Conservation (phyloP, 2,113 vertebrate genomes). For the human (Homo sapiens) region DNA sequence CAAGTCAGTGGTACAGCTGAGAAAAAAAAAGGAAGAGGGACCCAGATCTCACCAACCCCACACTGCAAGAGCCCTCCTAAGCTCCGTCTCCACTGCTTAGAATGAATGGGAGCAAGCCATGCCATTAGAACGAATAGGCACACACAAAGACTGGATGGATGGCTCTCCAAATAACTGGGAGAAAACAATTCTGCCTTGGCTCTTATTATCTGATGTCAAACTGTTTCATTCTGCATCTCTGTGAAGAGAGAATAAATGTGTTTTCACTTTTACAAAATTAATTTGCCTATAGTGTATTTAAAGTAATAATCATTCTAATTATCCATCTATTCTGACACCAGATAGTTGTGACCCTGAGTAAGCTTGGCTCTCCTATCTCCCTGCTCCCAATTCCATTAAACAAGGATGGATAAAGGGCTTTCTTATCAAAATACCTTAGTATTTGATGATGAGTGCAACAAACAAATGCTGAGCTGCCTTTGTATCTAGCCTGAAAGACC, state of each 20-base stretch:
- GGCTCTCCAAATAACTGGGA: neutral
- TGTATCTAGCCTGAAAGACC: neutral
- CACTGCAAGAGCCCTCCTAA: too few relatives aligned
- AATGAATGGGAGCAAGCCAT: neutral
- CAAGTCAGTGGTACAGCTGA: neutral
- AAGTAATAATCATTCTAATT: conserved; percentile 37
- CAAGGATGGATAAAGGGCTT: conserved; percentile 25
- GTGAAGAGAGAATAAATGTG: conserved; percentile 5
- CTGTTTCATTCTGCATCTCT: neutral
- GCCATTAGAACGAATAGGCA: neutral
- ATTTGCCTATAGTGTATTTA: conserved; percentile 43
- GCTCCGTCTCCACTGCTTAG: neutral
- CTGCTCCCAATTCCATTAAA: conserved; percentile 26
- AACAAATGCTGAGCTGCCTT: neutral
- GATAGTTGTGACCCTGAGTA: neutral
- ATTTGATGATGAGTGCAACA: neutral
- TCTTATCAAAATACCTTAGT: conserved; percentile 19
- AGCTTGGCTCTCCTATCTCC: conserved; percentile 6
- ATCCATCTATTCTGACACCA: neutral
- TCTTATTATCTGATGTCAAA: neutral
- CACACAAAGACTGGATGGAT: neutral
- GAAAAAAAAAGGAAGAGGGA: neutral
- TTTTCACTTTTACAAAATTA: conserved; percentile 16
- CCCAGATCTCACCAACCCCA: neutral
- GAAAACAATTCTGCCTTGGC: neutral